Evolutionary conservation across 2,797 vertebrate genomes (phyloP), one percentile per base, ranked within the genome.

Genomic region (Microhierax caerulescens): DNA sequence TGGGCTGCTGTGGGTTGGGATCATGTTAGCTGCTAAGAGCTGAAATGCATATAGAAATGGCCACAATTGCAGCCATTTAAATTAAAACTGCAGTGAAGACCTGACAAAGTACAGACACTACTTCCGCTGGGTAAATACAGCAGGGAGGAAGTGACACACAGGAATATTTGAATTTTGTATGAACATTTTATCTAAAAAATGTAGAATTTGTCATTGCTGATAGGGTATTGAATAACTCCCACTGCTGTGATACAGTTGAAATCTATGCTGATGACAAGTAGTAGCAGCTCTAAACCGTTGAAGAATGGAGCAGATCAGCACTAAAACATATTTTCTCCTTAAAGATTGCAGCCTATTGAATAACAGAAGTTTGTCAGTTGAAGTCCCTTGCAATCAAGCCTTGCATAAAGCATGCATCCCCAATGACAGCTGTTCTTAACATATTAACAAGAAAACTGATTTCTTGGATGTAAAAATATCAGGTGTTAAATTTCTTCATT

Each of bases 241-340:
- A n/a, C 63, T 73, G 69, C 93, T 88, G 61, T 41, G 51, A 84
- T 41, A 65, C 53, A 88, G 83, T 7, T 86, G 73, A 89, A 89
- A 92, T 77, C 65, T 88, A 81, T 92, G 72, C 69, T 93, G 90
- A 95, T 90, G 72, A 89, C 59, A 94, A 89, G 72, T 56, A 68
- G 72, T 20, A 75, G 72, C 59, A 75, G 72, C 59, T 77, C 72
- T 65, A 75, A 92, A 95, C 32, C 61, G 53, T 60, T 65, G 50
- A 91, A 92, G 78, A n/a, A 83, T 48, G 20, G 60, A 96, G 56
- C n/a, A 65, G 72, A 89, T 48, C 53, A 53, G n/a, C 74, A 80
- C 37, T 91, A 83, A 83, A 95, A n/a, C 64, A 87, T 56, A 70
- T 93, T 95, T 82, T 60, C 59, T 87, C 70, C 70, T 60, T 57